Evolutionary conservation across 2,888 invertebrate species (phyloP), one percentile per base, ranked within the genome.

Genomic region (Philereme vetulata): DNA sequence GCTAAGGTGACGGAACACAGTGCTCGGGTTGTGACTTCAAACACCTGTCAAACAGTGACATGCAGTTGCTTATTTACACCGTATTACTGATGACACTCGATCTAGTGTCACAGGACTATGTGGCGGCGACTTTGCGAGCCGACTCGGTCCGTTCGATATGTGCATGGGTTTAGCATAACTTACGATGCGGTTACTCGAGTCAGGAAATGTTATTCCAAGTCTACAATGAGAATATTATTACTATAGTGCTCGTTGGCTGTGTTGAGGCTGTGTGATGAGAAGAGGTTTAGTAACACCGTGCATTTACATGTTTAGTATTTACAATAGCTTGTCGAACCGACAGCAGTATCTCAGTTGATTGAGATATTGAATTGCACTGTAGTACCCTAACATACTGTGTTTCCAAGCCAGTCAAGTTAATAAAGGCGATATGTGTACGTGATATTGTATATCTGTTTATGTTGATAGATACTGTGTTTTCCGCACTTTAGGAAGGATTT

Each of bases 281-380:
- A 90, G 90, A 88, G 88, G 84, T 90, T 91, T 89, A 90, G 90
- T 92, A 90, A 91, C 90, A 92, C 90, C 88, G 92, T 92, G 92
- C 92, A 81, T 79, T 81, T 85, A 86, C 80, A 86, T 83, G 78
- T 87, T 85, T 87, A 87, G 84, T 91, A 91, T 92, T 84, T 92
- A 91, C 91, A 91, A 77, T 84, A 86, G 88, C 89, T 70, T 72
- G 70, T 81, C 73, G 70, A 70, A 54, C 69, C 65, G 70, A 71
- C 70, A 70, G 73, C 67, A 57, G 77, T 86, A 84, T 85, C 80
- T 85, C 84, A 72, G 82, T 83, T 80, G 77, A 76, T 73, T 76
- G 82, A 85, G 80, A 84, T 82, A 84, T 80, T 64, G 57, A 47
- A 60, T 64, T 66, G 67, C 67, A 59, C 65, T 85, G 72, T 77